Evolutionary conservation across 2,888 invertebrate species (phyloP), one percentile per base, ranked within the genome.

Genomic region (Tetanocera ferruginea): DNA sequence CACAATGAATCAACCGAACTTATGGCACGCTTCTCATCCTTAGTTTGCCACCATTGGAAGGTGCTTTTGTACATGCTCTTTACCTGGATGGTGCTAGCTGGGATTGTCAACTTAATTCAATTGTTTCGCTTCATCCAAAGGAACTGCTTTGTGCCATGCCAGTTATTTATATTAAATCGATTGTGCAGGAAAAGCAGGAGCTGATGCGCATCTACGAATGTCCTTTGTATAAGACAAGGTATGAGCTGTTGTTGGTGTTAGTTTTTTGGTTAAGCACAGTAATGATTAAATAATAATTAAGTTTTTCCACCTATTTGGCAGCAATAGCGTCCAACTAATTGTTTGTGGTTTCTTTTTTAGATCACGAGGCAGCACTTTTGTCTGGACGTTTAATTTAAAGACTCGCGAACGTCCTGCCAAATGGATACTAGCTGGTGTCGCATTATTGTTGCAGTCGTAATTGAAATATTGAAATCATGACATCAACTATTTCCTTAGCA

Each of bases 61-160:
- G 98, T 11, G 96, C 97, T 6, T 96, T 96, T 89, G 94, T 98
- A 77, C 94, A 96, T 90, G 97, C 97, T 2, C 91, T 98, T 74
- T 96, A 92, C 89, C 95, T 98, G 94, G 98, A 98, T 90, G 98
- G 98, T 69, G 98, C 98, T 62, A 94, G 97, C 84, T 98, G 98
- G 98, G 98, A 98, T 89, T 93, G 92, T 23, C 92, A 92, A 83
- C 89, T 92, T 0, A 96, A 96, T 77, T 93, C 94, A 84, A 95
- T 98, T 83, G 93, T 93, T n/a, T 96, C 97, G 84, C 94, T 98
- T 0, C 92, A 93, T 83, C 93, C 97, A 85, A 98, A 98, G 91
- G 98, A 98, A 85, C 92, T 98, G 83, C 96, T 96, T 87, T 97
- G 97, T 4, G 90, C 95, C 81, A 94, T 98, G 94, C 98, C 98